These are phyloP conservation scores for Sylvicola fuscatus DNA, from an alignment of 2,888 invertebrate genomes.

Conservation along the genomic window DNA sequence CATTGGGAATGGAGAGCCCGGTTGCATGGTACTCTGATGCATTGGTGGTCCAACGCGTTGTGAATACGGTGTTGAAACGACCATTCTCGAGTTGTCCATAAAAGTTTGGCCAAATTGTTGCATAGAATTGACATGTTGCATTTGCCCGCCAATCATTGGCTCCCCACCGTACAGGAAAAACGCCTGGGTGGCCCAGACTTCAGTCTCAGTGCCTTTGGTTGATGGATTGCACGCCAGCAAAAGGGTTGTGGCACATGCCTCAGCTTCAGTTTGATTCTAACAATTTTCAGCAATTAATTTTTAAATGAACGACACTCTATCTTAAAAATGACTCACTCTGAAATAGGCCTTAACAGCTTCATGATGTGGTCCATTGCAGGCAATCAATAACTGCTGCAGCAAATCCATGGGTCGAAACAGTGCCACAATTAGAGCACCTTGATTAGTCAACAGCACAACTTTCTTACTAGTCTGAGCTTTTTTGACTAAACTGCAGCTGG, in stretches of 20 bases:
- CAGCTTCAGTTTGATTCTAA: slow-evolving; percentile 57
- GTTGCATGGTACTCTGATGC: slow-evolving; percentile 22
- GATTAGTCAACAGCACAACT: slow-evolving; percentile 72
- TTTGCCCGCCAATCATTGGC: slow-evolving; percentile 19
- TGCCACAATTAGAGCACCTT: slow-evolving; percentile 66
- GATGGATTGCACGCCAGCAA: slow-evolving; percentile 58
- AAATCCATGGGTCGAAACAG: slow-evolving; percentile 79
- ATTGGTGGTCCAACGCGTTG: slow-evolving; percentile 12
- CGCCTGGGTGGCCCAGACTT: slow-evolving; percentile 79
- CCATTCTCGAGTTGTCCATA: slow-evolving; percentile 13
- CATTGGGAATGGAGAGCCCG: slow-evolving; percentile 18
- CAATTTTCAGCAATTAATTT: too few species aligned
- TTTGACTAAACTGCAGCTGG: slow-evolving; percentile 16
- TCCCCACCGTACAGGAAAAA: slow-evolving; percentile 86
- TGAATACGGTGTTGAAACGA: slow-evolving; percentile 21
- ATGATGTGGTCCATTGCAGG: slow-evolving; percentile 70
- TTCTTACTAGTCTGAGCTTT: slow-evolving; percentile 41
- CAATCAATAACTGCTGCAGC: slow-evolving; percentile 56
- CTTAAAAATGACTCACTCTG: slow-evolving; percentile 4
- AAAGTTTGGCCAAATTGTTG: slow-evolving; percentile 1
- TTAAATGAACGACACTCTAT: too few species aligned
- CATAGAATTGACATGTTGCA: not conserved
- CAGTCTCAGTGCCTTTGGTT: slow-evolving; percentile 36
- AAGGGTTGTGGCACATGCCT: slow-evolving; percentile 77
- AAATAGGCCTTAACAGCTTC: slow-evolving; percentile 73